These are phyloP conservation scores for Lamprologus callipterus DNA, from an alignment of 2,113 vertebrate species.

Conservation along the genomic window DNA sequence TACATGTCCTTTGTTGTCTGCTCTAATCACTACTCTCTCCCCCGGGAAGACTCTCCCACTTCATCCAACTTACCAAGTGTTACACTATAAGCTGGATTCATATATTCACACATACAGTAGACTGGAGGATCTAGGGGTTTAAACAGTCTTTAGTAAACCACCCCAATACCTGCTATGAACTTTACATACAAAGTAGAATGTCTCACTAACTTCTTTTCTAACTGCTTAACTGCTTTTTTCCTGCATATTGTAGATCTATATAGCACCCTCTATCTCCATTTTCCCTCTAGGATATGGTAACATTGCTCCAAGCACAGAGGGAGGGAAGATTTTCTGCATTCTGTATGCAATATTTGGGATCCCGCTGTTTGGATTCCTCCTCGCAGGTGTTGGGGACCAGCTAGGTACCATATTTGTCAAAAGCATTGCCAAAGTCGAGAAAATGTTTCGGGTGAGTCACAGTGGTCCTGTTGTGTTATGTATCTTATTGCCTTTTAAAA, in stretches of 20 bases:
- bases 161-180: fast-evolving
- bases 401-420: slow-evolving; percentile 97
- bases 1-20: neutral
- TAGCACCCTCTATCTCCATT: neutral
- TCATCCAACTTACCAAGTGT: neutral
- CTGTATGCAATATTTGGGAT: slow-evolving; percentile 96
- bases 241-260: neutral
- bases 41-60: neutral
- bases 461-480: neutral
- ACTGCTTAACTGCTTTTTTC: neutral
- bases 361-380: slow-evolving; percentile 92
- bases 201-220: neutral
- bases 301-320: slow-evolving; percentile 92
- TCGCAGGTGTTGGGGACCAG: slow-evolving; percentile 94
- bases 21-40: neutral
- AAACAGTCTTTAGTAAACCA: neutral
- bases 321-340: slow-evolving; percentile 96
- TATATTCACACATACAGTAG: neutral
- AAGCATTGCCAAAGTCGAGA: slow-evolving; percentile 91
- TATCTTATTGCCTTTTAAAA: neutral
- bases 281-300: slow-evolving; percentile 86
- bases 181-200: neutral
- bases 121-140: neutral
- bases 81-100: neutral
- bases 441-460: slow-evolving; percentile 88